Evolutionary conservation across 1,140 invertebrate species (phyloP), one percentile per base, ranked within the genome.

Genomic region (Drosophila bocqueti): DNA sequence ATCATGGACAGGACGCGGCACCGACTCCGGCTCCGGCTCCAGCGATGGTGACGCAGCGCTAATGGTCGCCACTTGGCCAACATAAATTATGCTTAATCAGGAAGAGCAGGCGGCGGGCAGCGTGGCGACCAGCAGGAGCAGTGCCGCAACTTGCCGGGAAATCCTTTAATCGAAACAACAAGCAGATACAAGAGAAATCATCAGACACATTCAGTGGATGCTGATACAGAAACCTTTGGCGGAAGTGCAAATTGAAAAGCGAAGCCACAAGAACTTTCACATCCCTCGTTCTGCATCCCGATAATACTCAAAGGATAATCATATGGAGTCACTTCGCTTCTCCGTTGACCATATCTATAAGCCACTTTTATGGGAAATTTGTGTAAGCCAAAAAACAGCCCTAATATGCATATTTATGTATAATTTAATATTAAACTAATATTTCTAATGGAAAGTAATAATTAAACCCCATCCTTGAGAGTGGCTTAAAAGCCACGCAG

Each of bases 1-100:
- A 87, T 87, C 84, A 87, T 80, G 84, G 77, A 69, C 66, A 78
- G 34, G 21, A 75, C 57, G 46, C 21, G 50, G 50, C 47, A 55
- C 54, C 49, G 43, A 47, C 54, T 36, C 21, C 29, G 54, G 47
- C 66, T 55, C 21, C 31, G 54, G 47, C 66, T 55, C 24, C 31
- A 38, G 31, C 71, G 42, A 16, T 64, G 60, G 57, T 67, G 68
- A 57, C 57, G 81, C 58, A 49, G 63, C 84, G 83, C 84, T 86
- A 86, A 86, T 86, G 84, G 80, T 83, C 80, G 83, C 83, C 76
- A 85, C 83, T 85, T 87, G 83, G 83, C 79, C 71, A 72, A 86
- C 83, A 86, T 86, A 86, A 86, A 86, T 86, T 87, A 83, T 87
- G 69, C 67, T 79, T 83, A 85, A 85, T 85, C 83, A 87, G 76